Evolutionary conservation across 37 sponge, comb jelly and placozoan species (phyloP).

Genomic region (Spongilla lacustris): DNA sequence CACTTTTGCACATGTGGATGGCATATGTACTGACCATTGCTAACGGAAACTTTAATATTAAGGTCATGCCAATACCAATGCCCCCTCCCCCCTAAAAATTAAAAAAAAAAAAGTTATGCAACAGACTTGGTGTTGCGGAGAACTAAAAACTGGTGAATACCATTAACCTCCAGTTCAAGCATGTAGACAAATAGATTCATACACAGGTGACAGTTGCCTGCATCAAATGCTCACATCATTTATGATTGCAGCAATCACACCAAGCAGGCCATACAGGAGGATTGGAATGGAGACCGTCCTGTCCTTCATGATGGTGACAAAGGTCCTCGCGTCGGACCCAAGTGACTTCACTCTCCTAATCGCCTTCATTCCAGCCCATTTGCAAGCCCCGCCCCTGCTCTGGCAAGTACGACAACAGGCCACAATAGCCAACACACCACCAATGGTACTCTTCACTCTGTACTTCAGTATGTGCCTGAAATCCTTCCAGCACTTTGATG

Average conservation of each 20-base stretch:
- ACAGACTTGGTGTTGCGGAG: no score
- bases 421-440: background rate
- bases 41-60: no score
- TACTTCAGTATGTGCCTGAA: background rate
- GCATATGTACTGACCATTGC: no score
- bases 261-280: conserved; percentile 62
- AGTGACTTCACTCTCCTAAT: background rate
- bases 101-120: no score
- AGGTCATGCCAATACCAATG: no score
- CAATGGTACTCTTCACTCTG: background rate
- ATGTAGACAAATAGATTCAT: no score
- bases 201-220: no score
- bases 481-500: background rate
- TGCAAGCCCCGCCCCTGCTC: background rate
- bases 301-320: conserved; percentile 30
- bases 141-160: no score
- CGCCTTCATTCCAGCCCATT: background rate
- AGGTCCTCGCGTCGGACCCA: background rate
- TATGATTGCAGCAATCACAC: conserved; percentile 35
- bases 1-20: no score
- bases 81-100: no score
- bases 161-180: no score
- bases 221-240: conserved; percentile 81
- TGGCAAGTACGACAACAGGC: background rate
- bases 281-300: conserved; percentile 62